phyloP scores from a whole-genome alignment of 2,113 vertebrate species.

The Mungos mungo region DNA sequence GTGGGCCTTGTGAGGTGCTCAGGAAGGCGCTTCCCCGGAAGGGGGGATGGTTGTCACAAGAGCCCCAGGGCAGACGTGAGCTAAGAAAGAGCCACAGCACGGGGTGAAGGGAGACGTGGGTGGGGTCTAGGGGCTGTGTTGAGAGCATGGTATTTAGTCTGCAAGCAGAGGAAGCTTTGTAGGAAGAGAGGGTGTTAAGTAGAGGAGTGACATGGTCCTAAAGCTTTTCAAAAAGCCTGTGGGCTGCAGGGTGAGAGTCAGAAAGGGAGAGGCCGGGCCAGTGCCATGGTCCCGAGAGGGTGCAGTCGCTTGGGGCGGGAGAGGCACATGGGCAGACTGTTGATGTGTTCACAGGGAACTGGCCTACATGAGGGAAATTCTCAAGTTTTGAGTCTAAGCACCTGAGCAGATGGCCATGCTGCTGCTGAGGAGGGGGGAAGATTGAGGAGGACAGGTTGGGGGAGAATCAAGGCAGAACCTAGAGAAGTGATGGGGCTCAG shows the following conservation, averaged over 20 bases:
- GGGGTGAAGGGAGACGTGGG: background rate
- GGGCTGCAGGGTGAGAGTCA: background rate
- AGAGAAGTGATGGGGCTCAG: background rate
- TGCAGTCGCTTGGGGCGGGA: background rate
- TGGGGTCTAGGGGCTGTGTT: background rate
- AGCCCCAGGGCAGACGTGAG: background rate
- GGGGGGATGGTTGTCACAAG: background rate
- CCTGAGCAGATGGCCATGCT: background rate
- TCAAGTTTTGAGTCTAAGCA: background rate
- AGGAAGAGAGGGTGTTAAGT: background rate
- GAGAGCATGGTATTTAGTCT: background rate
- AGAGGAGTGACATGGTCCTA: background rate
- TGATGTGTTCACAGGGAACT: accelerated
- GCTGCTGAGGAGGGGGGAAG: too few species aligned
- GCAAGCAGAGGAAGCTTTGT: background rate
- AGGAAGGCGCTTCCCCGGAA: background rate
- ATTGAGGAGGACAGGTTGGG: accelerated
- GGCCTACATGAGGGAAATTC: background rate
- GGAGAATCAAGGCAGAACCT: too few species aligned
- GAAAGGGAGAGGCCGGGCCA: background rate
- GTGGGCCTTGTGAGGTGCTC: background rate
- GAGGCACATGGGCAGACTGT: background rate
- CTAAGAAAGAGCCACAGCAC: accelerated
- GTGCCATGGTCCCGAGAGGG: accelerated
- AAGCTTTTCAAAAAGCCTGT: background rate